Percentiles rank a stretch among this genome's conserved stretches.
Conservation (phyloP, 2,113 vertebrate species). For the Dipodomys ordii region DNA sequence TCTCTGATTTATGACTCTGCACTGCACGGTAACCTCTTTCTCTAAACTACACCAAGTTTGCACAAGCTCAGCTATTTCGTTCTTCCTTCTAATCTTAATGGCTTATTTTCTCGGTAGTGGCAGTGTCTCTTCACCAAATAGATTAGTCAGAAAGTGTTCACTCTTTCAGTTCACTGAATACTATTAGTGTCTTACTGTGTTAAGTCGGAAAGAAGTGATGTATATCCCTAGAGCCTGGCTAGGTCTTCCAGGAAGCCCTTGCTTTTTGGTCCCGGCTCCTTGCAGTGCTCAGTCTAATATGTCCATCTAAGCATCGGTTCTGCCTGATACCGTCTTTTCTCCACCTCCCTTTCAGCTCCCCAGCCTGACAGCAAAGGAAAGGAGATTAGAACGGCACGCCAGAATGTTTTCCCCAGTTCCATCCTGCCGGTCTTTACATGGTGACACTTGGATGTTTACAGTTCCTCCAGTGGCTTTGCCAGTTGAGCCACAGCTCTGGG, state of each 20-base stretch:
- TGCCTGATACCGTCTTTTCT: background rate
- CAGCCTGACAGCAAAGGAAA: background rate
- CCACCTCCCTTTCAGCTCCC: background rate
- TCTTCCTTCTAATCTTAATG: slow-evolving; percentile 73
- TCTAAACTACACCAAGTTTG: slow-evolving; percentile 58
- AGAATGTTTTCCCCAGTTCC: background rate
- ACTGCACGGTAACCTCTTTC: slow-evolving; percentile 70
- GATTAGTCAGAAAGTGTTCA: slow-evolving; percentile 27
- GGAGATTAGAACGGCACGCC: background rate
- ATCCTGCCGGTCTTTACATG: background rate
- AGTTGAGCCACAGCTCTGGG: background rate
- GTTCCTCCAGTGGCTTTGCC: background rate
- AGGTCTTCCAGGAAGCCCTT: background rate
- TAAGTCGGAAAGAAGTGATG: background rate
- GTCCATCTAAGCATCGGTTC: background rate
- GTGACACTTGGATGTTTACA: background rate
- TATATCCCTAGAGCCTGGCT: background rate
- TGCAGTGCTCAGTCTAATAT: background rate
- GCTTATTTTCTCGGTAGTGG: slow-evolving; percentile 67
- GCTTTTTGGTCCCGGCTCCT: background rate
- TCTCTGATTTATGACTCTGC: slow-evolving; percentile 78
- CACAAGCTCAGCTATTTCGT: slow-evolving; percentile 72
- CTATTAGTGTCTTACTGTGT: background rate
- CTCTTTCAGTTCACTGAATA: slow-evolving; percentile 38
- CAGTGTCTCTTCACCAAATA: background rate